These are phyloP conservation scores for Streptopelia turtur DNA, from an alignment of 2,797 vertebrate genomes.

Conservation along the genomic window DNA sequence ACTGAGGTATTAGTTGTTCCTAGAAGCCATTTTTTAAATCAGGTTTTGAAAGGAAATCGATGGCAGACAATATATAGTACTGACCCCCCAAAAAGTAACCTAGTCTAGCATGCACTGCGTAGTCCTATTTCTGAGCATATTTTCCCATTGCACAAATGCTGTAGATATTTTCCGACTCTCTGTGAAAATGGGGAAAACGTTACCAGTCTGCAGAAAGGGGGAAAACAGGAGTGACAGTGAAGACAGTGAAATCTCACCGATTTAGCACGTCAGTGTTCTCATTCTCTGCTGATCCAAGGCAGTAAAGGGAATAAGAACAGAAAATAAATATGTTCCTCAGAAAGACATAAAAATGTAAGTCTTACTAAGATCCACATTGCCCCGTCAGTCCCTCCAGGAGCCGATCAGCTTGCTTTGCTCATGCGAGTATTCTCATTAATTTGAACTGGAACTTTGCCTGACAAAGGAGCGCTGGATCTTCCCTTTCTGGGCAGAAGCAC, in stretches of 20 bases:
- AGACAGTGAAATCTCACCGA: slow-evolving; percentile 13
- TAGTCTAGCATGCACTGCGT: neutral
- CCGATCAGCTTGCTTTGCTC: neutral
- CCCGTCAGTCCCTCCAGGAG: neutral
- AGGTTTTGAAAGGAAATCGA: neutral
- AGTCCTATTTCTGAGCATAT: neutral
- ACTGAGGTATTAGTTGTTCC: neutral
- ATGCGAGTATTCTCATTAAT: slow-evolving; percentile 18
- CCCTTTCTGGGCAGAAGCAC: slow-evolving; percentile 26
- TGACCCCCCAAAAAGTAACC: neutral
- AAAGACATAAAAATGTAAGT: slow-evolving; percentile 42
- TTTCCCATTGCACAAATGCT: neutral
- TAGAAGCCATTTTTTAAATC: neutral
- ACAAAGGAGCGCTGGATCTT: neutral
- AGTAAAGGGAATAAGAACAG: slow-evolving; percentile 49
- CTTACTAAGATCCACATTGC: neutral
- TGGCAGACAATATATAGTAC: neutral
- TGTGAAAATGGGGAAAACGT: neutral
- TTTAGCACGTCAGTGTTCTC: slow-evolving; percentile 46
- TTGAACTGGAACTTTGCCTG: slow-evolving; percentile 37
- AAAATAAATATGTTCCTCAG: slow-evolving; percentile 58
- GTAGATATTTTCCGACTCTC: neutral
- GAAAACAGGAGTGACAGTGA: neutral
- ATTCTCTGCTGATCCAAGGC: slow-evolving; percentile 35
- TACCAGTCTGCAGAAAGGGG: neutral